Percentiles rank a stretch among this genome's conserved stretches.
phyloP scores from a whole-genome alignment of 2,888 invertebrate species.

The Spicauda simplicius region DNA sequence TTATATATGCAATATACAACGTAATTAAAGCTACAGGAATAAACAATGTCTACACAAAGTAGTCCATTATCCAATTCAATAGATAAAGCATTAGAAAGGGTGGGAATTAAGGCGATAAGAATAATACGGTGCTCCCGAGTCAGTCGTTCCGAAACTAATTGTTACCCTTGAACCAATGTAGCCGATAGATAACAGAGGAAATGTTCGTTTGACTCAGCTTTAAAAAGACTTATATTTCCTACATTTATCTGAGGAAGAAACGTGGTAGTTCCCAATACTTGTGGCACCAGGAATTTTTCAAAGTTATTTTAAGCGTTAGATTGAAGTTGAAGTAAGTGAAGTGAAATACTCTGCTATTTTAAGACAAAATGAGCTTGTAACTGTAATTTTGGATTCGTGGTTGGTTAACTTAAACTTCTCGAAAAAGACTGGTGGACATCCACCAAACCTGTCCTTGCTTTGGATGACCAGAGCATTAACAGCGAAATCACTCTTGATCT shows the following conservation, averaged over 20 bases:
- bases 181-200: slow-evolving; percentile 18
- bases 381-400: too few relatives aligned
- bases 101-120: slow-evolving; percentile 34
- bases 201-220: not conserved
- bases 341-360: too few relatives aligned
- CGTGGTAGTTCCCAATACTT: not conserved
- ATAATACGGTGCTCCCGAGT: slow-evolving; percentile 19
- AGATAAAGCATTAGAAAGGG: slow-evolving; percentile 24
- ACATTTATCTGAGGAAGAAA: slow-evolving; percentile 4
- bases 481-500: too few relatives aligned
- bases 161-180: slow-evolving; percentile 25
- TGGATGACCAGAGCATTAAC: too few relatives aligned
- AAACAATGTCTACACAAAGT: slow-evolving; percentile 11
- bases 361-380: too few relatives aligned
- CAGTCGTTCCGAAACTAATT: slow-evolving; percentile 30
- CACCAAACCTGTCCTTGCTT: too few relatives aligned
- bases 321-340: too few relatives aligned
- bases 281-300: not conserved
- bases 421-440: too few relatives aligned
- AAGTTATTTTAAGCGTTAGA: not conserved
- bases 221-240: not conserved
- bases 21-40: not conserved
- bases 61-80: slow-evolving; percentile 23
- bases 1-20: not conserved
- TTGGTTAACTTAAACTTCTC: too few relatives aligned